These are phyloP conservation scores for Etheostoma spectabile DNA, from an alignment of 2,113 vertebrate species.

Conservation along the genomic window DNA sequence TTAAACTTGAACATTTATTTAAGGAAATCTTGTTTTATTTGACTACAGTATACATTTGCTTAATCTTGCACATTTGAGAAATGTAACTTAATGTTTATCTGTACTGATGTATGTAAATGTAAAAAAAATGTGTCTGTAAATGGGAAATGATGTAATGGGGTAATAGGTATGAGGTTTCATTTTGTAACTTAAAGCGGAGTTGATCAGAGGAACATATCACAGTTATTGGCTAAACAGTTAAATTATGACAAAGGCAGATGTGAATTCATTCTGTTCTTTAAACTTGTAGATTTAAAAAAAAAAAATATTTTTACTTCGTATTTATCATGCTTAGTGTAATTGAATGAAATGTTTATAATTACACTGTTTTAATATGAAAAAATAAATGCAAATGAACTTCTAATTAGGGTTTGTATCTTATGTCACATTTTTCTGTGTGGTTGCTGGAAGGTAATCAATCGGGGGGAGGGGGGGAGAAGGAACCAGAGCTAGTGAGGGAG, in stretches of 20 bases:
- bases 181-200: slow-evolving; percentile 87
- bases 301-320: slow-evolving; percentile 98
- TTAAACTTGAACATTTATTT: slow-evolving; percentile 88
- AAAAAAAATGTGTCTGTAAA: slow-evolving; percentile 83
- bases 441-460: background rate
- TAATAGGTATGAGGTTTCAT: slow-evolving; percentile 85
- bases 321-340: slow-evolving; percentile 98
- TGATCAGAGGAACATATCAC: slow-evolving; percentile 89
- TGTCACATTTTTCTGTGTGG: background rate
- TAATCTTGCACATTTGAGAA: slow-evolving; percentile 90
- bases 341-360: slow-evolving; percentile 99
- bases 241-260: slow-evolving; percentile 75
- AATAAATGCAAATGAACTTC: slow-evolving; percentile 91
- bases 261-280: slow-evolving; percentile 90
- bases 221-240: slow-evolving; percentile 72
- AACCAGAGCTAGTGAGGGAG: background rate
- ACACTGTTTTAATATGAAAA: slow-evolving; percentile 97
- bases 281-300: slow-evolving; percentile 96
- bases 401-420: background rate
- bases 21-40: slow-evolving; percentile 84
- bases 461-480: background rate
- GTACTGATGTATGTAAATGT: slow-evolving; percentile 87
- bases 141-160: slow-evolving; percentile 84
- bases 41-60: slow-evolving; percentile 86
- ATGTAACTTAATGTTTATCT: slow-evolving; percentile 87